A percentile compares a stretch with the other conserved stretches of the same genome.
Conservation (phyloP, 2,113 vertebrate species). For the Amphilophus citrinellus region DNA sequence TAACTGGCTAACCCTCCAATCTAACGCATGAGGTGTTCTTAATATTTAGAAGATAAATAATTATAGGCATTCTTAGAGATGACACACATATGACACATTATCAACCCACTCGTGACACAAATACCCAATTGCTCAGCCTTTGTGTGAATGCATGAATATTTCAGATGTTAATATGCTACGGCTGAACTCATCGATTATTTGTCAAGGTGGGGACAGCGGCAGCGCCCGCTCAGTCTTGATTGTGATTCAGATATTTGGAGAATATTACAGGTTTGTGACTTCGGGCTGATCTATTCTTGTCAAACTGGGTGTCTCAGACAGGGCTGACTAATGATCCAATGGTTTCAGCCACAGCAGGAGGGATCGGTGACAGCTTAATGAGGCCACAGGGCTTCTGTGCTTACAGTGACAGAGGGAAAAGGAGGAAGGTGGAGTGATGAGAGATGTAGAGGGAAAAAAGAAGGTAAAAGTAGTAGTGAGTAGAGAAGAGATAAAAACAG, state of each 20-base stretch:
- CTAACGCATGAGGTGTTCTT: constrained; percentile 9
- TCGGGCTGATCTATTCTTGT: constrained; percentile 65
- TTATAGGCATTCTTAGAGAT: constrained; percentile 2
- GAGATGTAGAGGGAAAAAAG: neutral
- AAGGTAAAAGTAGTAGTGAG: neutral
- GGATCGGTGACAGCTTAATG: constrained; percentile 68
- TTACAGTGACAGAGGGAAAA: constrained; percentile 37
- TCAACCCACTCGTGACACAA: constrained; percentile 7
- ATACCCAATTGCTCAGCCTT: neutral
- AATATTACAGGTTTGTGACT: constrained; percentile 56
- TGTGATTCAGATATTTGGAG: constrained; percentile 43
- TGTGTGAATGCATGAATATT: neutral
- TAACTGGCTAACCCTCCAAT: neutral
- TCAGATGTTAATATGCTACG: constrained; percentile 2
- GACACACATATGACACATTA: constrained; percentile 16
- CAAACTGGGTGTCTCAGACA: constrained; percentile 46
- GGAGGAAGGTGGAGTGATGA: neutral
- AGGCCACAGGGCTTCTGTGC: constrained; percentile 59
- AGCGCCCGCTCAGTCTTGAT: neutral
- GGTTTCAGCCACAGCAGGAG: constrained; percentile 45
- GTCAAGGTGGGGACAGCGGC: neutral
- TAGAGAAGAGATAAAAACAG: neutral
- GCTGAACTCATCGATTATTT: constrained; percentile 10
- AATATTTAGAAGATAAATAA: constrained; percentile 27
- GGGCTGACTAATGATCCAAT: constrained; percentile 65